Base-by-base conservation (phyloP, 2,113 vertebrate genomes). In the Lampris incognitus region DNA sequence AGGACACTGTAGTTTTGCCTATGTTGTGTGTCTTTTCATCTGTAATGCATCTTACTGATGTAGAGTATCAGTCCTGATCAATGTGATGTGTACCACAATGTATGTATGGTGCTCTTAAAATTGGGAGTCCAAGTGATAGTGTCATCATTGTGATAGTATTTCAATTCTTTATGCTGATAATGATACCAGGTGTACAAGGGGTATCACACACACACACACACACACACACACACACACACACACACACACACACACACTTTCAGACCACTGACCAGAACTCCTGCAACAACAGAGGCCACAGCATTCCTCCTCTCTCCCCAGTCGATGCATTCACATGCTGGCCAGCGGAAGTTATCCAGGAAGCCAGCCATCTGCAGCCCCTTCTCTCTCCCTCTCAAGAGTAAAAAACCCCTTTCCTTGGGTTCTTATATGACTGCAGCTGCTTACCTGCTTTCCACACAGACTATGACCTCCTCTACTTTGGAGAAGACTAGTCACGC, bases 271-370 rank as follows among this genome's bases (percentile, higher is more conserved):
- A 97, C 97, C 95, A 97, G 48, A 49, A 96, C 78, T 6, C 97
- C 97, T 0, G 97, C 95, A 0, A 94, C 94, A 2, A 97, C 66
- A 0, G 97, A 97, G 40, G 96, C 96, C 7, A 96, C 77, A 0
- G 96, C 81, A 1, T 98, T 98, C 83, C 97, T 94, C 81, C 94
- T 94, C 89, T 98, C 97, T 1, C 95, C 94, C 96, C 96, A 97
- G 89, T 97, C 97, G 6, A 97, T 88, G 60, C 96, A 97, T 52
- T 97, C 96, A 36, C 95, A 97, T 66, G 97, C 97, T 0, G 97
- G 96, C 97, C 96, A 97, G n/a, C 95, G 95, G 85, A 97, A 94
- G 75, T 96, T 96, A 64, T 98, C 97, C 50, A 98, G 90, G 87
- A 97, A 98, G 6, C 97, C 97, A 0, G 97, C 97, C 97, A 98